Conservation (phyloP, 2,888 invertebrate genomes). For the Eustalomyia histrio region DNA sequence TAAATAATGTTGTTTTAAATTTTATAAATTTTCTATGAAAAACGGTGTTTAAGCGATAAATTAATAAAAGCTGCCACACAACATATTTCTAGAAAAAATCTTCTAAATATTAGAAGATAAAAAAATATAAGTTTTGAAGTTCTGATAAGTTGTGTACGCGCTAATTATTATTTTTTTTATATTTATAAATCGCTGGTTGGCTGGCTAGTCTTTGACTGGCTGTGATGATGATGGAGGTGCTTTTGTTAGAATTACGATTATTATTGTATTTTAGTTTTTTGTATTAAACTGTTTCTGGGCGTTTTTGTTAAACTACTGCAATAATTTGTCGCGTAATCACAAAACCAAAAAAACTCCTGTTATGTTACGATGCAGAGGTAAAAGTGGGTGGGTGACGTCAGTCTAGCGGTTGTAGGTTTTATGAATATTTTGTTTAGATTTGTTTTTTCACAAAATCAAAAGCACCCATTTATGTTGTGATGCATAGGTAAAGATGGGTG, state of each 20-base stretch:
- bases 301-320: background rate
- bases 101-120: no score
- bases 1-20: no score
- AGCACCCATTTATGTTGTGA: no score
- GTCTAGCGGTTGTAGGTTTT: background rate
- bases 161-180: conserved; percentile 46
- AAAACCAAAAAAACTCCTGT: background rate
- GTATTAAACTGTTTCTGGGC: no score
- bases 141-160: conserved; percentile 43
- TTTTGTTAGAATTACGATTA: background rate
- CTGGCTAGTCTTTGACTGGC: background rate
- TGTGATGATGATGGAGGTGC: conserved; percentile 4
- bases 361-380: background rate
- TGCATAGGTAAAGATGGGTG: background rate
- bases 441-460: no score
- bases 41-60: no score
- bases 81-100: no score
- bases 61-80: no score
- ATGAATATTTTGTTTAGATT: no score
- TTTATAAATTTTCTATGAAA: no score
- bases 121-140: no score
- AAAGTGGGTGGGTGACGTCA: background rate
- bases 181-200: conserved; percentile 27
- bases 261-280: no score
- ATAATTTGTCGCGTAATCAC: background rate